phyloP scores from a whole-genome alignment of 2,888 invertebrate species.

The Abrostola tripartita region DNA sequence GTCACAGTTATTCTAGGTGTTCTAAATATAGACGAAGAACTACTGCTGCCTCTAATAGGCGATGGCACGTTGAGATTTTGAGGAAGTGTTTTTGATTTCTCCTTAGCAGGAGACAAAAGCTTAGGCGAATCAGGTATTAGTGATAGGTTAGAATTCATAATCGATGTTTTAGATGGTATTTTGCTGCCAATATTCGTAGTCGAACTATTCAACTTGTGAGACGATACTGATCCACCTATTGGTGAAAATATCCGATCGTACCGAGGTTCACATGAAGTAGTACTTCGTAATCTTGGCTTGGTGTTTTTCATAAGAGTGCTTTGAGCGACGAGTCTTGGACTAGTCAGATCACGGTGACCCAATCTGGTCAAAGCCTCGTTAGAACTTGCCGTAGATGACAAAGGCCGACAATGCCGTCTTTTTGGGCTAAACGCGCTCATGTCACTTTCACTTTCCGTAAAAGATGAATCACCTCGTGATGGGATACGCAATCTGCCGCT shows the following conservation, averaged over 20 bases:
- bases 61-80: slow-evolving; percentile 87
- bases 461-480: slow-evolving; percentile 76
- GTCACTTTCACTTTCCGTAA: slow-evolving; percentile 84
- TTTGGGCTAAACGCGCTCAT: slow-evolving; percentile 80
- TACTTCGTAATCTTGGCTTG: slow-evolving; percentile 80
- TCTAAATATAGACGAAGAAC: slow-evolving; percentile 83
- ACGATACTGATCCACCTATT: slow-evolving; percentile 77
- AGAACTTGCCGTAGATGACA: slow-evolving; percentile 82
- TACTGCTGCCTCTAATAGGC: slow-evolving; percentile 83
- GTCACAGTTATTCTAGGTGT: slow-evolving; percentile 82
- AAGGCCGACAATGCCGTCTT: slow-evolving; percentile 77
- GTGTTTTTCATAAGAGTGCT: slow-evolving; percentile 72
- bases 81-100: slow-evolving; percentile 90
- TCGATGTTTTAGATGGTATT: slow-evolving; percentile 71
- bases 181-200: slow-evolving; percentile 76
- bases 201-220: slow-evolving; percentile 79
- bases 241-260: slow-evolving; percentile 85
- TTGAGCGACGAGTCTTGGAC: slow-evolving; percentile 80
- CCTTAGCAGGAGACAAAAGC: slow-evolving; percentile 80
- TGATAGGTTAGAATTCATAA: slow-evolving; percentile 83
- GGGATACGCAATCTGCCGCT: slow-evolving; percentile 70
- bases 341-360: slow-evolving; percentile 78
- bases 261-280: slow-evolving; percentile 82
- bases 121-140: slow-evolving; percentile 83
- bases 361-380: slow-evolving; percentile 80